Evolutionary conservation across 2,113 vertebrate species (phyloP).

Genomic region (Chloroceryle aenea): DNA sequence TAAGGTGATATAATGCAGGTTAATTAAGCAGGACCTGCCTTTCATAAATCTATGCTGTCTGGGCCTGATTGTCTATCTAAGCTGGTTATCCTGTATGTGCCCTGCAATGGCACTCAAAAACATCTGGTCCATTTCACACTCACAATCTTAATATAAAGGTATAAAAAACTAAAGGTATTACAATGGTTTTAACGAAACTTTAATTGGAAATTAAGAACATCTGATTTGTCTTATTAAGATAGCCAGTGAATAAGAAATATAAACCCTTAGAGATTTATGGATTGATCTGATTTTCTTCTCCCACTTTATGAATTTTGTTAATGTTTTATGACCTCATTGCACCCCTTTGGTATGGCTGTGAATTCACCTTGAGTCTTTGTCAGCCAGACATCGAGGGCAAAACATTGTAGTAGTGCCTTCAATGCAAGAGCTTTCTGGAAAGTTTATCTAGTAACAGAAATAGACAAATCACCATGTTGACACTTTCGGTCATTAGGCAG

Average conservation of each 20-base stretch:
- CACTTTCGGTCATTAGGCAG: background rate
- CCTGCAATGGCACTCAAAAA: too few species aligned
- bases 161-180: background rate
- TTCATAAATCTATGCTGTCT: too few species aligned
- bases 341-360: background rate
- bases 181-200: background rate
- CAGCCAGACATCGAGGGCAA: background rate
- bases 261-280: background rate
- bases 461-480: background rate
- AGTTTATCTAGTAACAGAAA: background rate
- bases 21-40: too few species aligned
- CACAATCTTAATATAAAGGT: background rate
- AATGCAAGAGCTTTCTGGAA: background rate
- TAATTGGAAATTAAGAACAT: background rate
- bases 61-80: too few species aligned
- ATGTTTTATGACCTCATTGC: background rate
- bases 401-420: background rate
- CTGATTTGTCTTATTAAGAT: background rate
- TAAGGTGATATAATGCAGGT: too few species aligned
- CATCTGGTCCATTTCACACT: background rate
- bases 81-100: too few species aligned
- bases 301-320: background rate
- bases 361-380: rapidly evolving
- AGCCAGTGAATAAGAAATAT: background rate
- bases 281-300: background rate